Base-by-base conservation (phyloP, 2,113 vertebrate genomes). In the Alaudala cheleensis region DNA sequence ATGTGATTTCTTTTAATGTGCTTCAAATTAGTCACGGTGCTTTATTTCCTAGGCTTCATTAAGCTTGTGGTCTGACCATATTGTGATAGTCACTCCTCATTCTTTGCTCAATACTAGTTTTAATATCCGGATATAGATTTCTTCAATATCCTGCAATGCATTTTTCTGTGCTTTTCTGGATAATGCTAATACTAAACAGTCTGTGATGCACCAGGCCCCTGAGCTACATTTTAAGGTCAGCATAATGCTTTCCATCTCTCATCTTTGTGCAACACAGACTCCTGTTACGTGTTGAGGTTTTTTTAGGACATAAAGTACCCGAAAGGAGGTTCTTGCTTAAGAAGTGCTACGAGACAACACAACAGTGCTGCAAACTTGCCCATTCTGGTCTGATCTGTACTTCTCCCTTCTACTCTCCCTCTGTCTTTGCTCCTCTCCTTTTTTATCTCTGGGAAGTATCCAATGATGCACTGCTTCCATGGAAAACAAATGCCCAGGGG, bases 101-200 rank as follows among this genome's bases (percentile, higher is more conserved):
- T 61, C 50, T 88, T 92, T 65, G 33, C 73, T n/a, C 74, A 91
- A 29, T 51, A 72, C 86, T 69, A 42, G 42, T 61, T 97, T 97
- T 97, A 96, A 97, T 97, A 97, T 98, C 96, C 93, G 88, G 94
- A 84, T 95, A 64, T 89, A 81, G 92, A 90, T 97, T 96, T 93
- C 90, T 96, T 92, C 96, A 97, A 97, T 97, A 97, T 97, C 97
- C 97, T 97, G 96, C 78, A 31, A 86, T 81, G 86, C 90, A 64
- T 94, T 95, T 95, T 84, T 85, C 6, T 16, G 87, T 72, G 81
- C 76, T 91, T 77, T 86, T 77, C 83, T 76, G 81, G 79, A 62
- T 95, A 80, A 88, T 67, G 73, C 81, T 94, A 94, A 96, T 93
- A 47, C 82, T 54, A 17, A 89, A 40, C 95, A 95, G 96, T 15